These are phyloP conservation scores for Muntiacus reevesi DNA, from an alignment of 2,113 vertebrate species.

Conservation along the genomic window DNA sequence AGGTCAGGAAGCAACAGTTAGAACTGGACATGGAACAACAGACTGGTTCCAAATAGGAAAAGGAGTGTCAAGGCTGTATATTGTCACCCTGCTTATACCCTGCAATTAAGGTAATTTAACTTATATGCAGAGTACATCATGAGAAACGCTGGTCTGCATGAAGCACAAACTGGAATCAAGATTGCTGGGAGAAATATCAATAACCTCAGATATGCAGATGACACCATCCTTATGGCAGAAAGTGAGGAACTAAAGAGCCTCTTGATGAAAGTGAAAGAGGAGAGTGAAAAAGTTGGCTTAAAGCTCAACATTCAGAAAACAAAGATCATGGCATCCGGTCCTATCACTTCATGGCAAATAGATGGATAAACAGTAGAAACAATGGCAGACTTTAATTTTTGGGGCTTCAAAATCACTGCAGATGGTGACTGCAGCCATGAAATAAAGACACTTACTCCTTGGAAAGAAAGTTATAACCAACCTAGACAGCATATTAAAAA, in stretches of 20 bases:
- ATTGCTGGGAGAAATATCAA: not conserved
- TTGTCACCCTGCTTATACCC: not conserved
- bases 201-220: not conserved
- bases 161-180: not conserved
- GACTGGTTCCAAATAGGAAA: not conserved
- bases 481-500: not conserved
- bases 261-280: not conserved
- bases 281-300: not conserved
- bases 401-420: too few species aligned
- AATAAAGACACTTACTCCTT: too few species aligned
- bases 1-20: not conserved
- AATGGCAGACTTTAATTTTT: not conserved
- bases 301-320: not conserved
- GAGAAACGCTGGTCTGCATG: not conserved
- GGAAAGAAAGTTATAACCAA: not conserved
- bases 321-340: not conserved
- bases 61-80: not conserved
- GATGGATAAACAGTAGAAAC: not conserved
- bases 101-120: not conserved
- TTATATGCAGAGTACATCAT: not conserved
- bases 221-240: not conserved
- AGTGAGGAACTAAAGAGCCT: not conserved
- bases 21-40: not conserved
- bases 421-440: too few species aligned
- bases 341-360: not conserved